Percentiles rank a stretch among this genome's conserved stretches.
These are phyloP conservation scores for Bimastos eiseni DNA, from an alignment of 2,888 invertebrate genomes.

Conservation along the genomic window DNA sequence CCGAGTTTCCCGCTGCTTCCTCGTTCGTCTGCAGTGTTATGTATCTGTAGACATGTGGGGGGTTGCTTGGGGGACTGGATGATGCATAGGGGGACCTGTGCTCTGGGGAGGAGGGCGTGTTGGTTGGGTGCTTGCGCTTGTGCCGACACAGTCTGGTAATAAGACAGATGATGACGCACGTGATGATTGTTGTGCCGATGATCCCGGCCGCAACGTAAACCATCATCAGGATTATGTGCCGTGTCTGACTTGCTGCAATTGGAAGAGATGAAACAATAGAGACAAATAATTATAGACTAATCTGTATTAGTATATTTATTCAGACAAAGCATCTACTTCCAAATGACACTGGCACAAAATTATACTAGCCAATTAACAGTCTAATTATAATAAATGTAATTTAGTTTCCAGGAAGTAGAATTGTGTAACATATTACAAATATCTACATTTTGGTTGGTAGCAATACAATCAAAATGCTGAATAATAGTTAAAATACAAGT, in stretches of 20 bases:
- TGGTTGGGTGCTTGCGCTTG: constrained; percentile 7
- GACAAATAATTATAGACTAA: neutral
- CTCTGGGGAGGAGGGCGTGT: neutral
- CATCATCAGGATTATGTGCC: constrained; percentile 21
- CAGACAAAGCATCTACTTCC: neutral
- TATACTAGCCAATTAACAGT: too few relatives aligned
- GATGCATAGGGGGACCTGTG: neutral
- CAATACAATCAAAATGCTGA: neutral
- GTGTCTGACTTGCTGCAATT: constrained; percentile 21
- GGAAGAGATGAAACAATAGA: neutral
- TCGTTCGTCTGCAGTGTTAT: constrained; percentile 1
- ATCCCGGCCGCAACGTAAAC: constrained; percentile 26
- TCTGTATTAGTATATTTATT: too few relatives aligned
- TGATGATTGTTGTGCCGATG: neutral
- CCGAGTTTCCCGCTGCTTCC: neutral
- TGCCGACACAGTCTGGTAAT: constrained; percentile 3
- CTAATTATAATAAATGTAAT: too few relatives aligned
- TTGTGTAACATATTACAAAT: neutral
- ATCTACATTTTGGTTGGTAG: neutral
- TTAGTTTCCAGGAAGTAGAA: too few relatives aligned
- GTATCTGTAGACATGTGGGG: constrained; percentile 20
- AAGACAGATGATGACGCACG: constrained; percentile 20
- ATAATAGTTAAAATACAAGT: too few relatives aligned
- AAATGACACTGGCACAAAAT: too few relatives aligned
- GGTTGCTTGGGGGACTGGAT: constrained; percentile 18